These are phyloP conservation scores for Myotis findleyi DNA, from an alignment of 2,797 vertebrate species.

Conservation along the genomic window DNA sequence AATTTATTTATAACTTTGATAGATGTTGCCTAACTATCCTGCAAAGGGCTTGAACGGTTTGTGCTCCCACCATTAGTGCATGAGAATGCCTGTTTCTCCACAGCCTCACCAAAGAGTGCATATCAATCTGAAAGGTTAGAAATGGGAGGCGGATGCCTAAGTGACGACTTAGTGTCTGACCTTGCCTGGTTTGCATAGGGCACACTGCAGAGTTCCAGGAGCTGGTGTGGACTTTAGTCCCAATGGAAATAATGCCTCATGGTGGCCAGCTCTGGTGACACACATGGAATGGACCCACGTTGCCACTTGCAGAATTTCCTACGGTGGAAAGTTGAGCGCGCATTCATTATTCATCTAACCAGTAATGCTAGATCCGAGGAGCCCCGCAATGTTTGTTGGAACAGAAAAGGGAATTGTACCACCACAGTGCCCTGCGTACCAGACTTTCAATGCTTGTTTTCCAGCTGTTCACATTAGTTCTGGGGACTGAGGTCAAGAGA, in stretches of 20 bases:
- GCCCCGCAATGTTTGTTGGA: background rate
- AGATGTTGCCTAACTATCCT: background rate
- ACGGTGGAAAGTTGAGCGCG: conserved; percentile 64
- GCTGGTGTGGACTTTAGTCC: conserved; percentile 33
- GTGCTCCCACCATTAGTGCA: background rate
- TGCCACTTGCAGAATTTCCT: conserved; percentile 61
- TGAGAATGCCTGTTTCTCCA: background rate
- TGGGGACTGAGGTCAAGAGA: background rate
- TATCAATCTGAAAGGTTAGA: background rate
- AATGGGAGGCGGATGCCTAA: background rate
- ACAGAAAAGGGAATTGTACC: background rate
- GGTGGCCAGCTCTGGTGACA: conserved; percentile 49
- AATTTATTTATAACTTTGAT: background rate
- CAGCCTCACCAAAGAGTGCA: background rate
- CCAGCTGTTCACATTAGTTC: conserved; percentile 1
- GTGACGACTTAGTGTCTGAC: background rate
- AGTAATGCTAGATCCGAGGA: background rate
- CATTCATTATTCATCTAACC: conserved; percentile 61
- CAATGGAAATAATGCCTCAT: conserved; percentile 61
- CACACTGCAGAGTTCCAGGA: background rate
- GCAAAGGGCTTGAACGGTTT: background rate
- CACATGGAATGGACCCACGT: conserved; percentile 48
- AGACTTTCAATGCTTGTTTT: background rate
- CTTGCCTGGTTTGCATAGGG: background rate
- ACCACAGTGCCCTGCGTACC: background rate